Conservation (phyloP, 2,797 vertebrate species). For the Parauchenoglanis ngamensis region DNA sequence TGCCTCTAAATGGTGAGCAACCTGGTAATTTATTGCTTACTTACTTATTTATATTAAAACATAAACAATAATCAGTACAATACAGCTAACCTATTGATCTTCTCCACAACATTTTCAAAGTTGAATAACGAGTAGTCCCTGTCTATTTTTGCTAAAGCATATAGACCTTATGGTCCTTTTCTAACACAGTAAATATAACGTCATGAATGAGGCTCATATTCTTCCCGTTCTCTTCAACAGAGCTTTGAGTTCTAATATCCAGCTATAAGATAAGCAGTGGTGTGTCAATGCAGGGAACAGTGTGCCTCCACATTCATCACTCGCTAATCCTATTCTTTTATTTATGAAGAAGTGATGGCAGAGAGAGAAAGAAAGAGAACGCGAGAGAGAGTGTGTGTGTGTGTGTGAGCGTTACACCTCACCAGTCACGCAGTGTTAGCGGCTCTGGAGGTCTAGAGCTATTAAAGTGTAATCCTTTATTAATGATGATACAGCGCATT, state of each 20-base stretch:
- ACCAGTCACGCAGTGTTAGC: conserved; percentile 8
- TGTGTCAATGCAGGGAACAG: not conserved
- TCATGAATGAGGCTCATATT: not conserved
- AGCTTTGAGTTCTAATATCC: conserved; percentile 7
- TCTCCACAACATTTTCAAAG: no score
- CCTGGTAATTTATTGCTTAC: not conserved
- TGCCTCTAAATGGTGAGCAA: not conserved
- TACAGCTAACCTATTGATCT: not conserved
- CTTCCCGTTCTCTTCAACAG: not conserved
- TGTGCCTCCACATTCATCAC: conserved; percentile 30
- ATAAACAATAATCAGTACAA: not conserved
- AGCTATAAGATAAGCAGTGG: not conserved
- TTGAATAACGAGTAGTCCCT: not conserved
- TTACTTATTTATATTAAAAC: not conserved
- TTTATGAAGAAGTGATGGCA: conserved; percentile 36
- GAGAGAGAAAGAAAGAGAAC: not conserved
- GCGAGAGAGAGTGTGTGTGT: not conserved
- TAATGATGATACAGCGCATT: conserved; percentile 36
- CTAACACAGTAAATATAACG: not conserved
- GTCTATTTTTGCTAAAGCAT: not conserved
- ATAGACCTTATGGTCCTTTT: not conserved
- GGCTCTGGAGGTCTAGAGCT: conserved; percentile 19
- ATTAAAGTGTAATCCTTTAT: conserved; percentile 36
- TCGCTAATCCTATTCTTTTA: conserved; percentile 46
- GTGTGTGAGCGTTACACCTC: not conserved